A percentile compares a stretch with the other conserved stretches of the same genome.
Evolutionary conservation across 92 coral and sea anemone species (phyloP).

Genomic region (Parazoanthus swiftii): DNA sequence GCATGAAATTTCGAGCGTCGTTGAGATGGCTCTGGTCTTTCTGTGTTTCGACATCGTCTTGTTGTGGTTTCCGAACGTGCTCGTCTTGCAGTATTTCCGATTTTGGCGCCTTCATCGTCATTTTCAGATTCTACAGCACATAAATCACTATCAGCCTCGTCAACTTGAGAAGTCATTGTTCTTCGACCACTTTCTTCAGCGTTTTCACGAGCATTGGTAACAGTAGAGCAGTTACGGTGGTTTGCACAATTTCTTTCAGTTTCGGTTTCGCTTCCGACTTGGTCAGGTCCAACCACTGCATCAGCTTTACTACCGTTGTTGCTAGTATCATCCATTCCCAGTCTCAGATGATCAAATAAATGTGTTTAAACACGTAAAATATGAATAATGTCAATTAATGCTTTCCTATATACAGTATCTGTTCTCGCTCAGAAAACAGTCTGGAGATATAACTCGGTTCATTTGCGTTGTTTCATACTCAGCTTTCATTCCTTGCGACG

Average conservation of each 20-base stretch:
- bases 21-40: background rate
- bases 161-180: background rate
- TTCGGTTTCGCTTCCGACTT: background rate
- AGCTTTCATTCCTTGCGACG: background rate
- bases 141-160: background rate
- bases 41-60: background rate
- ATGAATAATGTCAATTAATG: background rate
- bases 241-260: too few species aligned
- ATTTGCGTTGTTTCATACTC: background rate
- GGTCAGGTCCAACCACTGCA: background rate
- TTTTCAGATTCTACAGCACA: background rate
- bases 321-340: background rate
- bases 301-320: background rate
- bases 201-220: background rate
- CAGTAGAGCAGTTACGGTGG: background rate
- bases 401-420: background rate
- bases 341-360: background rate
- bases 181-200: too few species aligned
- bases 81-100: background rate
- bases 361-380: background rate
- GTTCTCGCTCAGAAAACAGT: background rate
- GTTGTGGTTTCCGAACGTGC: background rate
- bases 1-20: background rate
- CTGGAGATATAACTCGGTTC: background rate
- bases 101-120: background rate